Base-by-base conservation (phyloP, 2,113 vertebrate species). In the Dromas ardeola region DNA sequence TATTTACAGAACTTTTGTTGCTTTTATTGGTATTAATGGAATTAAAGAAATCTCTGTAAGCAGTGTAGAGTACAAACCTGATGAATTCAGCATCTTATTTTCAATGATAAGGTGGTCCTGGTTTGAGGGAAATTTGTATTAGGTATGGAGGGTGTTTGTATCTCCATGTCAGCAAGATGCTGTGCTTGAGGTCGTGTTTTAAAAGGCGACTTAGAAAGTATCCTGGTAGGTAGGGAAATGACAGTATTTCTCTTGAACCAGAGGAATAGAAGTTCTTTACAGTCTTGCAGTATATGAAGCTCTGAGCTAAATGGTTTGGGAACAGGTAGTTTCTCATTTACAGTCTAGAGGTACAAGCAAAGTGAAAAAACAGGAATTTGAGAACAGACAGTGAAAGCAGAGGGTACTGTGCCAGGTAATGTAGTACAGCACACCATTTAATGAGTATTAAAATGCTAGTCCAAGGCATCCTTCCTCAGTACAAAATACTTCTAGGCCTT, bases 1-100 rank as follows among this genome's bases (percentile, higher is more conserved):
- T 85, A 89, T 50, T 70, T 96, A 40, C 88, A 86, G 21, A 91
- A 90, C 65, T 86, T 91, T 15, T 47, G 18, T 72, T 94, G 80
- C 73, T 93, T 40, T 50, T 69, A 34, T 80, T 56, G 84, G 36
- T 67, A 29, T 63, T 94, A 81, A 40, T 4, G 40, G 49, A 90
- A 89, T 87, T 69, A 63, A 96, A 91, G 59, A 82, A 40, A 49
- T 72, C 50, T 81, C 69, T 87, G 30, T 34, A 29, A 81, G 53
- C 59, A 30, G 11, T 7, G 15, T 62, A 42, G 82, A 88, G 53
- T 71, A 87, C 3, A 4, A 83, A 53, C 18, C 73, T 38, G 52
- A 8, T 89, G 32, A 78, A 66, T 50, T 86, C 85, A 91, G 62
- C 61, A 25, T 72, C 45, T 89, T 32, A 43, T 56, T 95, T 76